Percentiles rank a stretch among this genome's conserved stretches.
phyloP scores from a whole-genome alignment of 1,140 invertebrate genomes.

The Drosophila asahinai region DNA sequence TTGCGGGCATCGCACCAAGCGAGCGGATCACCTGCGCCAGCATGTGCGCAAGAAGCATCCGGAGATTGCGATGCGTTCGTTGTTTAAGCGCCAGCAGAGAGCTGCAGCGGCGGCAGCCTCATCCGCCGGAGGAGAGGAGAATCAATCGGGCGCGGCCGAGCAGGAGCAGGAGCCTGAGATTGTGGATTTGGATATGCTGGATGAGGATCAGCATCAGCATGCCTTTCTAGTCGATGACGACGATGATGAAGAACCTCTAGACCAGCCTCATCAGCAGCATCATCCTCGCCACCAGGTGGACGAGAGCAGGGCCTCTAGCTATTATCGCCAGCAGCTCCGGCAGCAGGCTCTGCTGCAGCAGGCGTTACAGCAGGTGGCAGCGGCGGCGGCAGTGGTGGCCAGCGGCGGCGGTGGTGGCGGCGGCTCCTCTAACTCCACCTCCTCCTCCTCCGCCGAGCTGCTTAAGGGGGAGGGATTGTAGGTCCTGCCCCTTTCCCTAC shows the following conservation, averaged over 20 bases:
- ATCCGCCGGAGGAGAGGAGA: conserved; percentile 24
- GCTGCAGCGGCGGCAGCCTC: conserved; percentile 37
- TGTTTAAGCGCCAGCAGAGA: conserved; percentile 73
- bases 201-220: conserved; percentile 14
- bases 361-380: conserved; percentile 66
- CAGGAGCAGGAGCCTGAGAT: conserved; percentile 57
- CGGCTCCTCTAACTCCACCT: conserved; percentile 11
- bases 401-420: conserved; percentile 22
- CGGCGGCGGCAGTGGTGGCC: conserved; percentile 59
- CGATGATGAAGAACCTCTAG: conserved; percentile 50
- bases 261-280: conserved; percentile 2
- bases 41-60: conserved; percentile 85
- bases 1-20: conserved; percentile 86
- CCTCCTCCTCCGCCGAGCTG: conserved; percentile 26
- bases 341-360: conserved; percentile 76
- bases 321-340: conserved; percentile 67
- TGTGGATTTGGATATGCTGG: conserved; percentile 63
- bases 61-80: conserved; percentile 80
- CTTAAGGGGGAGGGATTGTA: conserved; percentile 27
- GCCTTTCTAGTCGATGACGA: conserved; percentile 66
- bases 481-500: conserved; percentile 19
- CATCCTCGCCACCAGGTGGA: conserved; percentile 34
- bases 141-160: neutral
- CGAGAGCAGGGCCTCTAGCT: conserved; percentile 32
- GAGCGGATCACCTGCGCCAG: conserved; percentile 85